These are phyloP conservation scores for Cossypha dichroa DNA, from an alignment of 2,797 vertebrate genomes.

Conservation along the genomic window DNA sequence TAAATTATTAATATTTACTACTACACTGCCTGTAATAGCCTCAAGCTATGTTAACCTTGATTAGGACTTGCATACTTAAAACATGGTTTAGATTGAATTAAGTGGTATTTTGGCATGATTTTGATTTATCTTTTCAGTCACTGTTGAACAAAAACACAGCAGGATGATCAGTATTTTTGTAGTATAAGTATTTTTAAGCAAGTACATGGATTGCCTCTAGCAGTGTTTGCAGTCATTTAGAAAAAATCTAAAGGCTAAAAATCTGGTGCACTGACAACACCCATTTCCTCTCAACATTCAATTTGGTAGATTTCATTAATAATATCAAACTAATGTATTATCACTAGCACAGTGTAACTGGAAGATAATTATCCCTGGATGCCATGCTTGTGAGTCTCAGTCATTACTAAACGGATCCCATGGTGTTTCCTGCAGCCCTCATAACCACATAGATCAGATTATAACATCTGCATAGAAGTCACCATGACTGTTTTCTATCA, in stretches of 20 bases:
- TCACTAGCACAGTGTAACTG: background rate
- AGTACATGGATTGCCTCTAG: background rate
- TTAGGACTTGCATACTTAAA: background rate
- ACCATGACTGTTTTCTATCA: background rate
- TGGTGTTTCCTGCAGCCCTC: background rate
- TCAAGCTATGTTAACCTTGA: background rate
- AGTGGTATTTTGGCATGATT: background rate
- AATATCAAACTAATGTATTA: background rate
- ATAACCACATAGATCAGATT: background rate
- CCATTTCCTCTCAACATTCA: background rate
- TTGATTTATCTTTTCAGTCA: background rate
- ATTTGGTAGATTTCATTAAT: background rate
- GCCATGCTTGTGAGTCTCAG: background rate
- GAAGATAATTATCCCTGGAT: background rate
- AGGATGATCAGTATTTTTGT: background rate
- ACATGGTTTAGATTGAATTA: background rate
- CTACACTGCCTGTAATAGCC: background rate
- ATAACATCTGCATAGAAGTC: background rate
- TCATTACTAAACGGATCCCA: background rate
- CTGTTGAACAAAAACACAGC: background rate
- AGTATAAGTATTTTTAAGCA: background rate
- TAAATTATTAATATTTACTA: background rate
- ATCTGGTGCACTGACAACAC: background rate
- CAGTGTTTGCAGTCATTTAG: background rate
- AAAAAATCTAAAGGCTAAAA: constrained; percentile 1